Evolutionary conservation across 2,888 invertebrate species (phyloP), one percentile per base, ranked within the genome.

Genomic region (Troglohyphantes excavatus): DNA sequence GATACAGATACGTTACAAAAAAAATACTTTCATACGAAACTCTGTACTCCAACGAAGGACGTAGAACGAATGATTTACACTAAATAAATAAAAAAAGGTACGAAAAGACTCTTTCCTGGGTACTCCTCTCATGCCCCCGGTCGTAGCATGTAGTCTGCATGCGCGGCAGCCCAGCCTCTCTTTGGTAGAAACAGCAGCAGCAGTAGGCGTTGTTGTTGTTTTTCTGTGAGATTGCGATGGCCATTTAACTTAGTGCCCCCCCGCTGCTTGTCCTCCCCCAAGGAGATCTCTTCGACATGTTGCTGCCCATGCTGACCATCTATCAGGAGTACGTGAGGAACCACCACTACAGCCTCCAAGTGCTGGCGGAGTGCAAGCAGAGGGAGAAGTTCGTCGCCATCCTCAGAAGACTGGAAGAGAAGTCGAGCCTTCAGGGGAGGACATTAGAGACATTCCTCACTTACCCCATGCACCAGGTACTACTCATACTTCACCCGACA

Each of bases 261-360:
- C 88, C 75, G 65, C 75, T 59, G 82, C 88, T 88, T 76, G 76
- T 76, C 81, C 75, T 21, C 70, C 90, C 86, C 94, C 91, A 94
- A 97, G 97, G 97, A 93, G 98, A 98, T 94, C 95, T 98, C 93
- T 98, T 98, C 95, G 97, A 98, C 94, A 98, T 98, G 97, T 95
- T 98, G 92, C 95, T 98, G 91, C 98, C 98, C 78, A 98, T 98
- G 98, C 94, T 98, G 94, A 97, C 96, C 92, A 98, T 98, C 93
- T 98, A 98, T 94, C 98, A 98, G 94, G 98, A 98, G 94, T 98
- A 98, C 93, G 98, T 98, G 76, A 94, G 98, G 90, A 98, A 98
- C 94, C 98, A 98, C 93, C 98, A 98, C 94, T 98, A 97, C 94
- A 97, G 97, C 91, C 95, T 98, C 83, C 98, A 98, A 94, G 94